A percentile compares a stretch with the other conserved stretches of the same genome.
phyloP scores from a whole-genome alignment of 2,888 invertebrate genomes.

The Pedicia rivosa region DNA sequence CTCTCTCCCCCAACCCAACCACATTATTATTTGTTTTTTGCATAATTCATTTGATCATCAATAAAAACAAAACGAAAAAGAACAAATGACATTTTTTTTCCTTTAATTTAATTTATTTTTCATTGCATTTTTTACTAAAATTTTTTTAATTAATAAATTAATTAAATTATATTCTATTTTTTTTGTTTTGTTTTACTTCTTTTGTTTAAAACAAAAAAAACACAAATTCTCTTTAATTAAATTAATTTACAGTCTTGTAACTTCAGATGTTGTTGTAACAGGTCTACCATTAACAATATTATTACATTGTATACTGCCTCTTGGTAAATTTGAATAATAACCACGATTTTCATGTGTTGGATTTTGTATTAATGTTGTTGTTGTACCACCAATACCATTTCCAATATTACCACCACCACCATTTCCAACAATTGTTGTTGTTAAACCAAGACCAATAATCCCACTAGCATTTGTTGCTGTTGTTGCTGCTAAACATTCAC shows the following conservation, averaged over 20 bases:
- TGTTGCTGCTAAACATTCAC: constrained; percentile 57
- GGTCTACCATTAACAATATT: constrained; percentile 14
- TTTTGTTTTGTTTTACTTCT: too few relatives aligned
- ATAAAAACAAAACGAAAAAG: too few relatives aligned
- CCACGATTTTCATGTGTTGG: constrained; percentile 20
- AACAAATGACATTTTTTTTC: too few relatives aligned
- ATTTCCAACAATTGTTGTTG: constrained; percentile 34
- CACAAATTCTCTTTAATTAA: too few relatives aligned
- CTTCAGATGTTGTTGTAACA: constrained; percentile 47
- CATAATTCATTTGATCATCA: too few relatives aligned
- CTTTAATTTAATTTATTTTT: too few relatives aligned
- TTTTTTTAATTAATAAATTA: too few relatives aligned
- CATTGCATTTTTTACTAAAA: too few relatives aligned
- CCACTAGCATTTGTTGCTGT: constrained; percentile 16
- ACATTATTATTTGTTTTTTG: too few relatives aligned
- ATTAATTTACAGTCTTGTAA: constrained; percentile 51
- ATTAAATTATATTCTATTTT: too few relatives aligned
- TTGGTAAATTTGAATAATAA: background rate
- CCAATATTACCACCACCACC: constrained; percentile 13
- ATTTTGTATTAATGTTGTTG: constrained; percentile 22
- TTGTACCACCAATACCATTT: constrained; percentile 21
- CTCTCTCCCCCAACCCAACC: too few relatives aligned
- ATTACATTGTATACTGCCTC: constrained; percentile 1
- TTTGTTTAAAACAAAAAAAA: too few relatives aligned
- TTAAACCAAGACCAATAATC: constrained; percentile 13